Percentiles rank a stretch among this genome's conserved stretches.
Evolutionary conservation across 30 jellyfish, hydroid and myxozoan genomes (phyloP).

Genomic region (Clytia hemisphaerica): DNA sequence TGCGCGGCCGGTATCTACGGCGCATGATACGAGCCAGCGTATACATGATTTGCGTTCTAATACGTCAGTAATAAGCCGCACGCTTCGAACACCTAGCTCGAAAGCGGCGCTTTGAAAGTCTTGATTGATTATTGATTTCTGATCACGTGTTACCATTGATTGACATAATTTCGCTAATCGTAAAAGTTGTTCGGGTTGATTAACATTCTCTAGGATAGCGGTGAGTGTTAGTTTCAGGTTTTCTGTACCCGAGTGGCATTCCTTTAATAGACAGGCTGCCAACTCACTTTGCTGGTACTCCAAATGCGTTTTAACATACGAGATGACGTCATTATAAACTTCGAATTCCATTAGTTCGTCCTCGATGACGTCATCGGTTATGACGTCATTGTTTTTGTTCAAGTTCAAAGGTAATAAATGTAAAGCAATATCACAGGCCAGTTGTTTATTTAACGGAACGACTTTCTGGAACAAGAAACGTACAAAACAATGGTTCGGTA

Average conservation of each 20-base stretch:
- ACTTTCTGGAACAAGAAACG: constrained; percentile 53
- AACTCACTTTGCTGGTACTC: constrained; percentile 85
- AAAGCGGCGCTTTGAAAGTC: constrained; percentile 53
- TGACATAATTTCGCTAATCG: constrained; percentile 60
- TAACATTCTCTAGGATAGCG: constrained; percentile 36
- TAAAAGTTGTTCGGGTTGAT: constrained; percentile 51
- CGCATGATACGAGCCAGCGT: constrained; percentile 86
- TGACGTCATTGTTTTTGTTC: background rate
- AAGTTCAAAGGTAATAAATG: constrained; percentile 55
- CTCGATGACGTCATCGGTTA: constrained; percentile 10
- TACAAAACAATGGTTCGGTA: constrained; percentile 70
- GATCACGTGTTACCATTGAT: constrained; percentile 20
- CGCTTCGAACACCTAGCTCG: constrained; percentile 63
- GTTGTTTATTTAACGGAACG: constrained; percentile 20
- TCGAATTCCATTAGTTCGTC: background rate
- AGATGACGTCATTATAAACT: constrained; percentile 15
- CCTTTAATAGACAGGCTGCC: constrained; percentile 59
- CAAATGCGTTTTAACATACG: constrained; percentile 58
- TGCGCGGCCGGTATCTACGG: constrained; percentile 58
- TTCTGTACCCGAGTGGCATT: constrained; percentile 36
- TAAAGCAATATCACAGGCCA: constrained; percentile 55
- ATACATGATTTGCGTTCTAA: constrained; percentile 60
- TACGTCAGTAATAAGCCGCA: constrained; percentile 32
- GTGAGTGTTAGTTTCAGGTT: constrained; percentile 29
- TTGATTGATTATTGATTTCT: background rate